A percentile compares a stretch with the other conserved stretches of the same genome.
Conservation (phyloP, 1,140 invertebrate species). For the Ectropis grisescens region DNA sequence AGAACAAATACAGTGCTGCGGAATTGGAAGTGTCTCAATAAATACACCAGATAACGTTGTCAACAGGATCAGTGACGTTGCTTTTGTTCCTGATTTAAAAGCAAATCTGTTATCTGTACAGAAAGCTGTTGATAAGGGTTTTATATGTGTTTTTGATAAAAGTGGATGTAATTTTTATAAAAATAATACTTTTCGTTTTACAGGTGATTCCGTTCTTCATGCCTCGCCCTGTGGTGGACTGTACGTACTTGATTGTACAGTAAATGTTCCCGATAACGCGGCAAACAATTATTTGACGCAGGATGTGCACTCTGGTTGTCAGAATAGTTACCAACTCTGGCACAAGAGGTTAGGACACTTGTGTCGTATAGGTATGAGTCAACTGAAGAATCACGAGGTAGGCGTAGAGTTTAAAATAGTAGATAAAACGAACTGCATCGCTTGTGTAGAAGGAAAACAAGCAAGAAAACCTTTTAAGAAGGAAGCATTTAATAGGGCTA, state of each 20-base stretch:
- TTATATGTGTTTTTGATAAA: constrained; percentile 5
- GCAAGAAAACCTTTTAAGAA: constrained; percentile 9
- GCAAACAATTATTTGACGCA: too few relatives aligned
- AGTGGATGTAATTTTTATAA: constrained; percentile 10
- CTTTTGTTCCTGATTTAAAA: too few relatives aligned
- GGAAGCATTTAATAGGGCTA: background rate
- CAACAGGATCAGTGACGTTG: too few relatives aligned
- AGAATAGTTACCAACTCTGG: constrained; percentile 8
- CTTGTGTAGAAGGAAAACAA: constrained; percentile 7
- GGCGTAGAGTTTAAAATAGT: constrained; percentile 2
- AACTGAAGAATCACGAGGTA: constrained; percentile 3
- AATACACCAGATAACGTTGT: too few relatives aligned
- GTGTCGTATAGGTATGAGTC: constrained; percentile 13
- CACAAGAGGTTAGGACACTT: constrained; percentile 17
- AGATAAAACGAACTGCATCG: constrained; percentile 3
- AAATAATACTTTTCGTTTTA: constrained; percentile 2
- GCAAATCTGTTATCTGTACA: too few relatives aligned
- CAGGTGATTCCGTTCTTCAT: constrained; percentile 4
- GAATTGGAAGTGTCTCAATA: too few relatives aligned
- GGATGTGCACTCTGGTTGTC: constrained; percentile 4
- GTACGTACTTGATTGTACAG: constrained; percentile 1
- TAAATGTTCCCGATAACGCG: constrained; percentile 1
- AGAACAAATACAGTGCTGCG: too few relatives aligned
- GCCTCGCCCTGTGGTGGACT: constrained; percentile 2
- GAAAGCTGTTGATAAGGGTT: too few relatives aligned